Percentiles rank a stretch among this genome's conserved stretches.
These are phyloP conservation scores for Lepidochrysops patricia DNA, from an alignment of 2,888 invertebrate species.

Conservation along the genomic window DNA sequence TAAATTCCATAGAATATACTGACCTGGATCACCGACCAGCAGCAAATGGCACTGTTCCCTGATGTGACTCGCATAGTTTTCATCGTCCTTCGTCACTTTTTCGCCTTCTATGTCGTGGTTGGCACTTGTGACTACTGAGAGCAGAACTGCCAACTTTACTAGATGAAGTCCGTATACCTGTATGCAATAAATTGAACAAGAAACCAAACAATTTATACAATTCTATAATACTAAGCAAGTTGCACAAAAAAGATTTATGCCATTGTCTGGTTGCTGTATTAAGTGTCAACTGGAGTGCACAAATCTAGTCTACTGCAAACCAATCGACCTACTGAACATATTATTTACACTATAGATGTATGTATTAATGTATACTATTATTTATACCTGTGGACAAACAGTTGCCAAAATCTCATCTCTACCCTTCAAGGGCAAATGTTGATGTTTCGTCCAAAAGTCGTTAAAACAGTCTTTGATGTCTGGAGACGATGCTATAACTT, in stretches of 20 bases:
- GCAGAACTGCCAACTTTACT: conserved; percentile 88
- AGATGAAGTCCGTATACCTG: conserved; percentile 91
- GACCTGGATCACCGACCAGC: conserved; percentile 90
- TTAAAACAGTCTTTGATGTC: conserved; percentile 81
- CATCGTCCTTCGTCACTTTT: conserved; percentile 65
- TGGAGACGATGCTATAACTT: conserved; percentile 70
- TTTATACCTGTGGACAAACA: conserved; percentile 88
- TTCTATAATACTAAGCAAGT: no score
- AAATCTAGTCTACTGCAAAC: no score
- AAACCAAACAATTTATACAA: no score
- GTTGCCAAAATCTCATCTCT: conserved; percentile 86
- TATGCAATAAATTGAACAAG: no score
- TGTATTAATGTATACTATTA: no score
- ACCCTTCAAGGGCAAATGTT: conserved; percentile 78
- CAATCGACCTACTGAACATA: no score
- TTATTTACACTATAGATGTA: no score
- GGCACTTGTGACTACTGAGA: conserved; percentile 72
- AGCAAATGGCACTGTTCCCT: conserved; percentile 90
- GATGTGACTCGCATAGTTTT: conserved; percentile 64
- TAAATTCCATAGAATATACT: neutral
- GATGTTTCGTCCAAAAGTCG: conserved; percentile 81
- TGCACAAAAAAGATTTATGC: no score
- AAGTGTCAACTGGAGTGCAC: no score
- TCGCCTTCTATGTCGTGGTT: conserved; percentile 43
- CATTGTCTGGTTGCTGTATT: no score